Base-by-base conservation (phyloP, 1,140 invertebrate species). In the Chironomus striatipennis region DNA sequence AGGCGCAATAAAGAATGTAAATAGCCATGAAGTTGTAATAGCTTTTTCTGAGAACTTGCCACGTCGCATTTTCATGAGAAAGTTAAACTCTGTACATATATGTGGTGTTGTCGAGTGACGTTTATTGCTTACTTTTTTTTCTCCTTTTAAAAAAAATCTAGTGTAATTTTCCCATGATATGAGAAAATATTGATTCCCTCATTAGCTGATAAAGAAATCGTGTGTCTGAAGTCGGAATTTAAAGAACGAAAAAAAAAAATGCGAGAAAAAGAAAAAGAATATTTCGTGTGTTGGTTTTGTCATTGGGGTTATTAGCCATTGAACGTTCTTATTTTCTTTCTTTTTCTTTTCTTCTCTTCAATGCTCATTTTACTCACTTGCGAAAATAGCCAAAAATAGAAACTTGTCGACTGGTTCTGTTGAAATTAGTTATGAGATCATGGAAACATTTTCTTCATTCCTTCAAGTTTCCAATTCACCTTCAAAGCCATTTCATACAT, bases 1-100 rank as follows among this genome's bases (percentile, higher is more conserved):
- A 47, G 43, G 43, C 47, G 43, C n/a, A 57, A 57, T 57, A 57
- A 57, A 57, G 47, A 57, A 57, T 57, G 47, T 57, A 57, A 57
- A 57, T 57, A 57, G n/a, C 47, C 47, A 57, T 57, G 47, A 57
- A 57, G 47, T 57, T 57, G 12, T 57, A 57, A 57, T 57, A 57
- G 47, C 47, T n/a, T 57, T 57, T 57, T 57, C 47, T 57, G 12
- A 5, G 47, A 57, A 57, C 12, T 57, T 57, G 47, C 47, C 47
- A 57, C 47, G 12, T 57, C 12, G 47, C 47, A 15, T n/a, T 57
- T 57, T 57, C 47, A 57, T 57, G 47, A 15, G 47, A 57, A 57
- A n/a, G 12, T 57, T 34, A 34, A 34, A 34, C 24, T 5, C 24
- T 5, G 24, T 34, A 34, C 24, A 34, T 34, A 34, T 34, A 34